Conservation (phyloP, 2,797 vertebrate genomes). For the Ataeniobius toweri region DNA sequence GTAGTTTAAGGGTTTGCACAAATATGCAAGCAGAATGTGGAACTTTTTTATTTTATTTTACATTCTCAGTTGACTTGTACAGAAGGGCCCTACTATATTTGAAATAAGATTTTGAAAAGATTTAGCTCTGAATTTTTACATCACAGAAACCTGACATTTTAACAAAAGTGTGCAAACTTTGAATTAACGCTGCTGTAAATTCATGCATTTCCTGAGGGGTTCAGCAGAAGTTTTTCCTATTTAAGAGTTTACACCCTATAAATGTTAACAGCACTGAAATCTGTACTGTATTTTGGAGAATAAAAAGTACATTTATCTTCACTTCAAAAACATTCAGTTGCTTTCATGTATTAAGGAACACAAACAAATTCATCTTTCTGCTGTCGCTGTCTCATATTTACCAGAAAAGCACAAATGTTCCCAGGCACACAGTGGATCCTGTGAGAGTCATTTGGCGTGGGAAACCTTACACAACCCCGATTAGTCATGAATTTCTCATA, state of each 20-base stretch:
- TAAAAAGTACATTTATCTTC: neutral
- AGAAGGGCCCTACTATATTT: too few relatives aligned
- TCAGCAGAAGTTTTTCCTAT: conserved; percentile 2
- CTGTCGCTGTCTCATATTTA: conserved; percentile 29
- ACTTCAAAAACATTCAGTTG: neutral
- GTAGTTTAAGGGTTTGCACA: too few relatives aligned
- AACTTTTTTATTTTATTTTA: too few relatives aligned
- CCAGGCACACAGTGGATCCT: conserved; percentile 45
- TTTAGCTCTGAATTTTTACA: too few relatives aligned
- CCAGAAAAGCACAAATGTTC: conserved; percentile 47
- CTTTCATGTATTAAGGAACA: conserved; percentile 13
- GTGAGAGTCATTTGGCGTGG: conserved; percentile 60
- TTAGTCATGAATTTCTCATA: conserved; percentile 66
- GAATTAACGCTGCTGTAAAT: neutral
- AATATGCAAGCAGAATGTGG: too few relatives aligned
- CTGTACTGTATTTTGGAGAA: neutral
- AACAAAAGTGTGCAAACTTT: neutral
- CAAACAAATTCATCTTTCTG: conserved; percentile 19
- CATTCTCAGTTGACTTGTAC: too few relatives aligned
- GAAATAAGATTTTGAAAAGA: too few relatives aligned
- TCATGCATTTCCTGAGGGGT: neutral
- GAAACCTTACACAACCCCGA: conserved; percentile 67
- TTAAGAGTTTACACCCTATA: neutral
- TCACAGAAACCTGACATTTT: neutral
- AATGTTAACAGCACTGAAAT: neutral